phyloP scores from a whole-genome alignment of 1,140 invertebrate genomes.

The Tetraneura akinire region DNA sequence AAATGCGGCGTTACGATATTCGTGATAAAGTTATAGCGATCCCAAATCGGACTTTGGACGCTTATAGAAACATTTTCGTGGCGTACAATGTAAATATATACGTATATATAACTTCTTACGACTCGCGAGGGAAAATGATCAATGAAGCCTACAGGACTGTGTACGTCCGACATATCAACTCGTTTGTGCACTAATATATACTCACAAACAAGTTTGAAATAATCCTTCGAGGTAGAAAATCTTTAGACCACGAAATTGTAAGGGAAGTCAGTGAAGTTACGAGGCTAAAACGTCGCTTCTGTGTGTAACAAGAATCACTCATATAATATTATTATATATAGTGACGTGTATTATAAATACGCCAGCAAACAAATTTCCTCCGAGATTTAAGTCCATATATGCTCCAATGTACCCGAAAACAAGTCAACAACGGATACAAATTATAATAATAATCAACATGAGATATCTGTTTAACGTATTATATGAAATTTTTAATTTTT shows the following conservation, averaged over 20 bases:
- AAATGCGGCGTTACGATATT: not conserved
- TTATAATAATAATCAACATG: no score
- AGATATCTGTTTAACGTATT: no score
- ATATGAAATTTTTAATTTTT: no score
- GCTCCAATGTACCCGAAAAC: no score
- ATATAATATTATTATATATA: no score
- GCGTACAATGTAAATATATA: no score
- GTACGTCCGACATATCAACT: slow-evolving; percentile 22
- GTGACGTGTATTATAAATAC: no score
- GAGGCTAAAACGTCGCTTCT: no score
- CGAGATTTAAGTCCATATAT: not conserved
- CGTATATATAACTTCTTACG: not conserved
- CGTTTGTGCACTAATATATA: not conserved
- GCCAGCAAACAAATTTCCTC: not conserved
- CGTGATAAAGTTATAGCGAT: no score
- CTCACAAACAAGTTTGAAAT: not conserved
- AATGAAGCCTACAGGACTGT: not conserved
- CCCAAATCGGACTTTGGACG: not conserved
- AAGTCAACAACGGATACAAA: no score
- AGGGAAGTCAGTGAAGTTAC: no score
- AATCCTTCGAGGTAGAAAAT: not conserved
- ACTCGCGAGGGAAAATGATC: not conserved
- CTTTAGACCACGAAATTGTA: not conserved
- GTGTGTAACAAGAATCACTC: no score
- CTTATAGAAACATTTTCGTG: not conserved